Evolutionary conservation across 2,797 vertebrate genomes (phyloP).

Genomic region (Hyperoplus immaculatus): DNA sequence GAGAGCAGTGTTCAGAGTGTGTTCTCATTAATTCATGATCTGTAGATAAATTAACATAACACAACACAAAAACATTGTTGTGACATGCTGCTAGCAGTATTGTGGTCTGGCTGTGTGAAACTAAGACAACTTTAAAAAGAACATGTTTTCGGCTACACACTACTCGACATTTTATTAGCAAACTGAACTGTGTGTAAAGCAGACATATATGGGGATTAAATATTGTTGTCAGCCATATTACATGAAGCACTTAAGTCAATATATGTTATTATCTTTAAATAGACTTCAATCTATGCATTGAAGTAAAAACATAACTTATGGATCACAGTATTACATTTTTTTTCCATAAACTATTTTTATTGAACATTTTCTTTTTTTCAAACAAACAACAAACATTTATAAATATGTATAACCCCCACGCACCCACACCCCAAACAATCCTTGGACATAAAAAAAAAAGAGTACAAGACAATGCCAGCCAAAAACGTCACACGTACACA

Average conservation of each 20-base stretch:
- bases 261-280: background rate
- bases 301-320: background rate
- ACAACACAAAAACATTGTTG: conserved; percentile 5
- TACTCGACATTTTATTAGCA: background rate
- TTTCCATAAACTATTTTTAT: background rate
- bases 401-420: too few species aligned
- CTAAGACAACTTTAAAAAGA: conserved; percentile 6
- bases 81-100: background rate
- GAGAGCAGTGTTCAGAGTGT: conserved; percentile 1
- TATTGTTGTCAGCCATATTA: conserved; percentile 4
- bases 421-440: too few species aligned
- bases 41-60: background rate
- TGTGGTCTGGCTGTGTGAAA: too few species aligned
- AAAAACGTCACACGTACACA: too few species aligned
- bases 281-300: background rate
- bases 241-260: background rate
- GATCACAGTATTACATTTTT: background rate
- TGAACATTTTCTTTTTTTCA: too few species aligned
- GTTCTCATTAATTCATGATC: conserved; percentile 13
- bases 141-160: conserved; percentile 3
- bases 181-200: conserved; percentile 10
- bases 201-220: background rate
- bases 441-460: too few species aligned
- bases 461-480: too few species aligned
- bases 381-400: too few species aligned